phyloP scores from a whole-genome alignment of 2,888 invertebrate species.

The Plebejus melissa region DNA sequence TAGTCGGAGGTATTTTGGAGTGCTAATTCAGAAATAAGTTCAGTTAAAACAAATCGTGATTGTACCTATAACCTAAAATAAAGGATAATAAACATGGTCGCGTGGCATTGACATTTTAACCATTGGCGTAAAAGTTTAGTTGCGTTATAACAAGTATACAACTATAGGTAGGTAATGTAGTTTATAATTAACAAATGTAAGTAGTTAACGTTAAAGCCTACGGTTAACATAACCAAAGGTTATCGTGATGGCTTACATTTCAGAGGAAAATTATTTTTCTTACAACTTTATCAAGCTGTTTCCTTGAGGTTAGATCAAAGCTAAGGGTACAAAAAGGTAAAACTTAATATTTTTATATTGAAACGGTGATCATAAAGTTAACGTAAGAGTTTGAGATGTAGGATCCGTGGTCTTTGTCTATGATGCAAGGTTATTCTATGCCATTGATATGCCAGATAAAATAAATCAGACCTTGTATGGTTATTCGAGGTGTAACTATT shows the following conservation, averaged over 20 bases:
- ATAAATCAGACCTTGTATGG: too few species aligned
- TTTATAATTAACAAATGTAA: neutral
- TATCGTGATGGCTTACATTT: constrained; percentile 12
- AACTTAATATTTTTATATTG: too few species aligned
- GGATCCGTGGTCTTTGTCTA: too few species aligned
- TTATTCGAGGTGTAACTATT: too few species aligned
- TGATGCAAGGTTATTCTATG: too few species aligned
- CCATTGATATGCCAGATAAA: too few species aligned
- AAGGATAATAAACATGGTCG: neutral
- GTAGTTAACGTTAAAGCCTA: neutral
- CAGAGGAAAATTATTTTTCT: neutral
- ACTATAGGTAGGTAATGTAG: neutral
- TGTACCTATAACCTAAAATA: neutral
- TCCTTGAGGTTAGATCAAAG: too few species aligned
- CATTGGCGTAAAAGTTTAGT: neutral
- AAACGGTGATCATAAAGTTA: too few species aligned
- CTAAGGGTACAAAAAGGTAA: too few species aligned
- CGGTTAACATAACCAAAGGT: neutral
- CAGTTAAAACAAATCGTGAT: neutral
- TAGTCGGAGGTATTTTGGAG: too few species aligned
- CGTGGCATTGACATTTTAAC: constrained; percentile 6
- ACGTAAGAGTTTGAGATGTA: too few species aligned
- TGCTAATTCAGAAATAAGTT: too few species aligned
- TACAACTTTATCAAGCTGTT: neutral
- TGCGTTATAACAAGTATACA: neutral